Evolutionary conservation across 23 tunicate genomes (phyloP), one percentile per base, ranked within the genome.

Genomic region (Styela plicata): DNA sequence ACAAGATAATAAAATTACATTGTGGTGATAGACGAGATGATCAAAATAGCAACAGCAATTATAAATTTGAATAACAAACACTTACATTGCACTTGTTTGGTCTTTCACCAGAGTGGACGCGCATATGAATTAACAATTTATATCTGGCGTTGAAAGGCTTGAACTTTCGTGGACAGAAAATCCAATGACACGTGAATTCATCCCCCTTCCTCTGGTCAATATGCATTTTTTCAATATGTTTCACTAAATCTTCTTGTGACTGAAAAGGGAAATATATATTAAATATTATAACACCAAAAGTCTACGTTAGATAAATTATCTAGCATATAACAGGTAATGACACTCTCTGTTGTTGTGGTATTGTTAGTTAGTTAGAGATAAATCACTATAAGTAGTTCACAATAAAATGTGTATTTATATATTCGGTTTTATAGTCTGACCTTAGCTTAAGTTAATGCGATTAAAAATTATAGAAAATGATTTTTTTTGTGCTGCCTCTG

Each of bases 71-170:
- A 71, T 71, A 32, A 5, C 29, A 44, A 73, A 33, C 31, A 82
- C 78, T 87, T 85, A 92, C 97, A 80, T 91, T 80, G 91, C 97
- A 92, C 69, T 92, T 92, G 80, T 92, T 92, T 10, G 97, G 97
- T 74, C 97, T 75, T 80, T 92, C 97, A 16, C 97, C 97, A 21
- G 97, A 92, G 63, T 92, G 97, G 3, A 92, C 97, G 52, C 97
- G 67, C 97, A 92, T 92, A 63, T 92, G 97, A 36, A 92, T 92
- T 3, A 92, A 83, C 22, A 92, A 76, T 52, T 92, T 92, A 79
- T 92, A 92, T 67, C 97, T 73, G 26, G 97, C 97, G 70, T 92
- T 92, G 83, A 92, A 92, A 24, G 97, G 97, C 68, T 92, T 92
- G 66, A 62, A 87, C 24, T 84, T 79, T 31, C 97, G 52, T 24